Conservation (phyloP, 1,140 invertebrate species). For the Maconellicoccus hirsutus region DNA sequence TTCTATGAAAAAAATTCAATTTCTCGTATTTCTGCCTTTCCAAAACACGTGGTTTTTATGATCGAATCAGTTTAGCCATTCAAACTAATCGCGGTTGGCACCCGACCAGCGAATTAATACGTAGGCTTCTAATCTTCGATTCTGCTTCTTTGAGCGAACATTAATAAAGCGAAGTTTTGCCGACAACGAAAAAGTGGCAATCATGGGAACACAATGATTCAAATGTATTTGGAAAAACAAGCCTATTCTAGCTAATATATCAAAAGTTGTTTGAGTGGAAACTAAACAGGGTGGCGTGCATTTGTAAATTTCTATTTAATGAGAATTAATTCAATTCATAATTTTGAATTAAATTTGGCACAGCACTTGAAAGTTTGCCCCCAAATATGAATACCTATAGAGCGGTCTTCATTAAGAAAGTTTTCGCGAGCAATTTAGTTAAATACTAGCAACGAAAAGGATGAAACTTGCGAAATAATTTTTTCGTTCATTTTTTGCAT, state of each 20-base stretch:
- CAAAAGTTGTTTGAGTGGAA: not conserved
- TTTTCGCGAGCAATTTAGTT: not conserved
- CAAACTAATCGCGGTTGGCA: not conserved
- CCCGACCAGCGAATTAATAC: not conserved
- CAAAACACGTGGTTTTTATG: not conserved
- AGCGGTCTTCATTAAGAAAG: not conserved
- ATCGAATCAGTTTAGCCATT: not conserved
- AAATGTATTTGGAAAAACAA: not conserved
- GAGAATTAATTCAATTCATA: slow-evolving; percentile 9
- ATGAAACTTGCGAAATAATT: not conserved
- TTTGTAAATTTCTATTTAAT: not conserved
- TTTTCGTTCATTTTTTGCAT: not conserved
- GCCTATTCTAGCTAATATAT: not conserved
- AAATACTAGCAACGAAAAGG: not conserved
- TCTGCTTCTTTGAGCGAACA: not conserved
- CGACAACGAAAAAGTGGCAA: not conserved
- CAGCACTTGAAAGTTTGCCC: not conserved
- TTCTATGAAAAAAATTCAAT: too few species aligned
- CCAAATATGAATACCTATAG: not conserved
- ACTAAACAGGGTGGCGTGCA: not conserved
- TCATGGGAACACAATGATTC: not conserved
- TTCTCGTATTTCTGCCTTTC: not conserved
- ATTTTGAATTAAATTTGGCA: not conserved
- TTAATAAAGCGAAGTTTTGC: too few species aligned
- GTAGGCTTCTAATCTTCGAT: not conserved